Evolutionary conservation across 1,140 invertebrate genomes (phyloP).

Genomic region (Dendrolimus kikuchii): DNA sequence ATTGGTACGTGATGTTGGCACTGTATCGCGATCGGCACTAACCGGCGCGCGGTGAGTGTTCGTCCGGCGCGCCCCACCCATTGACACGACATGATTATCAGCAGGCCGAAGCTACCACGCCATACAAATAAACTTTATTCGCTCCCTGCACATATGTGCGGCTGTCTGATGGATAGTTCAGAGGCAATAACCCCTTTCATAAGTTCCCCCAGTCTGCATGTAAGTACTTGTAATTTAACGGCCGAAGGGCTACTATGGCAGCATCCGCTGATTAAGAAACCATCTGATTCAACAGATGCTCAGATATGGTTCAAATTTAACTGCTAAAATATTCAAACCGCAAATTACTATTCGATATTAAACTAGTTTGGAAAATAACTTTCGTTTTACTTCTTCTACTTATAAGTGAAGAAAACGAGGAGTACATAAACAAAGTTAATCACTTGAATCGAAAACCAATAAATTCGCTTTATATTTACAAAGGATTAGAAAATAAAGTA

Average conservation of each 20-base stretch:
- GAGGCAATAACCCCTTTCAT: conserved; percentile 65
- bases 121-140: conserved; percentile 69
- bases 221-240: conserved; percentile 54
- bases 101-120: conserved; percentile 41
- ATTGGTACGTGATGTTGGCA: conserved; percentile 33
- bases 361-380: no score
- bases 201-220: conserved; percentile 50
- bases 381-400: no score
- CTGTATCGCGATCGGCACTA: conserved; percentile 45
- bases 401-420: no score
- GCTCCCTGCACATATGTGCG: conserved; percentile 57
- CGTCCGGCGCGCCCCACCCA: conserved; percentile 49
- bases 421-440: no score
- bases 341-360: no score
- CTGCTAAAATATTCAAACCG: conserved; percentile 10
- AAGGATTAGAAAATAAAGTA: no score
- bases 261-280: conserved; percentile 22
- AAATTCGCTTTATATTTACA: no score
- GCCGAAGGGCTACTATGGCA: conserved; percentile 50
- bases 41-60: conserved; percentile 22
- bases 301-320: conserved; percentile 2
- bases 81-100: conserved; percentile 55
- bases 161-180: conserved; percentile 45
- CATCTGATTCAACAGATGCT: conserved; percentile 11
- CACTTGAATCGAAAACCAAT: no score